phyloP scores from a whole-genome alignment of 2,113 vertebrate species.

The Climacteris rufus region DNA sequence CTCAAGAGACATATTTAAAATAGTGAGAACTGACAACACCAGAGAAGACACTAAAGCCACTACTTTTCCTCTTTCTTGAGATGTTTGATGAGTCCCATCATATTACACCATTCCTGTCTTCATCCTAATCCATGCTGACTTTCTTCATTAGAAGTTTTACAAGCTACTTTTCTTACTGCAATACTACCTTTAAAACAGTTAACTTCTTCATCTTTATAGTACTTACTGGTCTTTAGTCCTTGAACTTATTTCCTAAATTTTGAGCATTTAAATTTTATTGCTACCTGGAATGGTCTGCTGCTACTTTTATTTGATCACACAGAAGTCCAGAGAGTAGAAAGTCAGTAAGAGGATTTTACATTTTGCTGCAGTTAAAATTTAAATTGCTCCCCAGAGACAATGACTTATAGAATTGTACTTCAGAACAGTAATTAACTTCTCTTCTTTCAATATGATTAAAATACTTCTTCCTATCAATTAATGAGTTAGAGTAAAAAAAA shows the following conservation, averaged over 20 bases:
- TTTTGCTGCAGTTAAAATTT: constrained; percentile 23
- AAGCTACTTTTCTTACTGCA: background rate
- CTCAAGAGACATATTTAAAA: background rate
- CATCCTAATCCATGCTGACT: background rate
- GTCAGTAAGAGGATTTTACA: background rate
- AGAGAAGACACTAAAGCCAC: background rate
- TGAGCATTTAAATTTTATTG: constrained; percentile 41
- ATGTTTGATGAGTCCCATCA: background rate
- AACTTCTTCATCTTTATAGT: background rate
- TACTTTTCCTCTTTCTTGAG: background rate
- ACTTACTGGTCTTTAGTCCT: background rate
- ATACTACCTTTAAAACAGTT: background rate
- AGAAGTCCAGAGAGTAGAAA: constrained; percentile 12
- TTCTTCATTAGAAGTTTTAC: background rate
- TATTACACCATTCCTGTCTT: background rate
- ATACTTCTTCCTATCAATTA: background rate
- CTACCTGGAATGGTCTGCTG: background rate
- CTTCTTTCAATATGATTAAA: background rate
- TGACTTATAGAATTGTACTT: constrained; percentile 17
- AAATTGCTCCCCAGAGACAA: constrained; percentile 12
- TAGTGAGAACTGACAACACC: background rate
- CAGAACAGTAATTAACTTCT: background rate
- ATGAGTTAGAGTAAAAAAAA: background rate
- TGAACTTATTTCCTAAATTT: constrained; percentile 43
- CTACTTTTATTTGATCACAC: constrained; percentile 24